Evolutionary conservation across 2,888 invertebrate genomes (phyloP), one percentile per base, ranked within the genome.

Genomic region (Acrobasis consociella): DNA sequence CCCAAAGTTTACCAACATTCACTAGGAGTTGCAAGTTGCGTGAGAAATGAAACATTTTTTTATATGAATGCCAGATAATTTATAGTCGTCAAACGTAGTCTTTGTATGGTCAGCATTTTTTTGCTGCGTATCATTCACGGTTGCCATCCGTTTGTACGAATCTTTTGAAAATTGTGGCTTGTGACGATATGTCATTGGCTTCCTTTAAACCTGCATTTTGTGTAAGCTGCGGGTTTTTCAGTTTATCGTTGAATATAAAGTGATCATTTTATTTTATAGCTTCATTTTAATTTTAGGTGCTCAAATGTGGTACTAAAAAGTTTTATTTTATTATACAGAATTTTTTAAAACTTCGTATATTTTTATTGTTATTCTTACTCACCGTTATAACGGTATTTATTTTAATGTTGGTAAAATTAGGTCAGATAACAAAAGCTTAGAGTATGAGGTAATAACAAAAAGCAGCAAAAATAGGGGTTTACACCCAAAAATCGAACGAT

Each of bases 401-500:
- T 50, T 42, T 56, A 17, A 63, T 56, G 13, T 46, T 60, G 10
- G 8, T 13, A 46, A 69, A 67, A 69, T 67, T 65, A 58, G 59
- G 60, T 59, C 49, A 46, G 64, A 65, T 56, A 64, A 70, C 62
- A 65, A 67, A 69, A 68, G 60, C 58, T 62, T 60, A 61, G 70
- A 74, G 74, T 76, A 68, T 72, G 65, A 71, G 72, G 63, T 63
- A 68, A 65, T 69, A 70, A 71, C 64, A 67, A 70, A 46, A 69
- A 73, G 72, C 71, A 74, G 69, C 71, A 74, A 79, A 77, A 75
- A 71, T 67, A 66, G 70, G 77, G 75, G 72, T 69, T 74, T 76
- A 69, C 65, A 75, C 71, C 75, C 75, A 83, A 86, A 86, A 87
- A 85, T 83, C 76, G 75, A 83, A 82, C 82, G 83, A 87, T 87